These are phyloP conservation scores for Sakesphorus luctuosus DNA, from an alignment of 2,113 vertebrate species.

Conservation along the genomic window DNA sequence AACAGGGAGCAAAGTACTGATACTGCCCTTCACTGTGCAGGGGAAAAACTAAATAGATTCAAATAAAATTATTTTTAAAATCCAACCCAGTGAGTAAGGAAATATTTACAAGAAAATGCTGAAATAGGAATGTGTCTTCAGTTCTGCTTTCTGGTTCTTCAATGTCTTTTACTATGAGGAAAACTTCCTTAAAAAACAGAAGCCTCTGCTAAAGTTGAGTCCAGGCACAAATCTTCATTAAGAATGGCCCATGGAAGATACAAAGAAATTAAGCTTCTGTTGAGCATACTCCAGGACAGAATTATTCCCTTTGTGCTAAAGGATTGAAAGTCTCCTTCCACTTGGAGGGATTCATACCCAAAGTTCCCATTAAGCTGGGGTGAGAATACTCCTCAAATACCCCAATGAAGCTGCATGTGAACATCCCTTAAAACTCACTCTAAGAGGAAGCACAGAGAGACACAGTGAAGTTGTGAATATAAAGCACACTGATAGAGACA, in stretches of 20 bases:
- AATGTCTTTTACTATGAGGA: not conserved
- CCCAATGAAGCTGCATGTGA: not conserved
- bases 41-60: not conserved
- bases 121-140: not conserved
- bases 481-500: too few species aligned
- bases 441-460: not conserved
- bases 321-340: not conserved
- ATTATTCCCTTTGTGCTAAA: not conserved
- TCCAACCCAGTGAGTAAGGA: not conserved
- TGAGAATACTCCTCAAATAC: not conserved
- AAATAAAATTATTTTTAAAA: not conserved
- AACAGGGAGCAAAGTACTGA: not conserved
- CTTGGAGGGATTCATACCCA: not conserved
- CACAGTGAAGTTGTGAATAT: not conserved
- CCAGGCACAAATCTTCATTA: not conserved
- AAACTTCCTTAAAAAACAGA: not conserved
- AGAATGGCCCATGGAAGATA: fast-evolving
- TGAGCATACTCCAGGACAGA: not conserved
- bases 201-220: not conserved
- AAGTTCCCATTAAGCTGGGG: not conserved
- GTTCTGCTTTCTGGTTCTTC: not conserved
- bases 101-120: not conserved
- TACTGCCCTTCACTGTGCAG: not conserved
- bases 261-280: not conserved
- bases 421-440: not conserved